Evolutionary conservation across 1,140 invertebrate species (phyloP), one percentile per base, ranked within the genome.

Genomic region (Scaptomyza graminum): DNA sequence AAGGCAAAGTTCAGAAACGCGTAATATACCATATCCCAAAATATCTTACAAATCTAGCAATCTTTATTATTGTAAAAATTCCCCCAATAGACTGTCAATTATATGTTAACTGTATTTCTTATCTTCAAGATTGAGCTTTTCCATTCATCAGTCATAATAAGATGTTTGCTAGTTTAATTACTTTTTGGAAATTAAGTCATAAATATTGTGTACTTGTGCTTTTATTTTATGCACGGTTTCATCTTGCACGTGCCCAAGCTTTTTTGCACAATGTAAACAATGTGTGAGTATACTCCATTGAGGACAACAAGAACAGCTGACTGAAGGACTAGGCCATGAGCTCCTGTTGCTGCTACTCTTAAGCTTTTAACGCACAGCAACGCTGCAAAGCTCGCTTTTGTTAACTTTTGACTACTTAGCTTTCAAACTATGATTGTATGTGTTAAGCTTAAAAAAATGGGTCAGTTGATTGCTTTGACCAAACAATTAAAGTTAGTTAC

Each of bases 401-500:
- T 25, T 47, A 76, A 49, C 68, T 73, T 66, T 64, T 25, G 5
- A 6, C 39, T 18, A 13, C 11, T 51, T 59, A 47, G 49, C 41
- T 57, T 55, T 13, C 2, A 15, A 51, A 65, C 34, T 43, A n/a
- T n/a, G n/a, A n/a, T n/a, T 7, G 37, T 39, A 5, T 39, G 37
- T 64, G 59, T 59, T 56, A 47, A 61, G 74, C 68, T 67, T 65
- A 55, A 47, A 37, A 25, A 64, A 57, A 49, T 52, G 28, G 57
- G 52, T 75, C 57, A 76, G 41, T 61, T 63, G 59, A 62, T 65
- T 66, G 59, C 49, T 37, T 16, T 31, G 51, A 59, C 68, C 54
- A 67, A 62, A 62, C 51, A 80, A 85, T 70, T 74, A 79, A 46
- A 61, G 49, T 76, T 77, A 81, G 81, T 74, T 85, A 60, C 54